Conservation (phyloP, 2,113 vertebrate species). For the Melanocharis versteri region DNA sequence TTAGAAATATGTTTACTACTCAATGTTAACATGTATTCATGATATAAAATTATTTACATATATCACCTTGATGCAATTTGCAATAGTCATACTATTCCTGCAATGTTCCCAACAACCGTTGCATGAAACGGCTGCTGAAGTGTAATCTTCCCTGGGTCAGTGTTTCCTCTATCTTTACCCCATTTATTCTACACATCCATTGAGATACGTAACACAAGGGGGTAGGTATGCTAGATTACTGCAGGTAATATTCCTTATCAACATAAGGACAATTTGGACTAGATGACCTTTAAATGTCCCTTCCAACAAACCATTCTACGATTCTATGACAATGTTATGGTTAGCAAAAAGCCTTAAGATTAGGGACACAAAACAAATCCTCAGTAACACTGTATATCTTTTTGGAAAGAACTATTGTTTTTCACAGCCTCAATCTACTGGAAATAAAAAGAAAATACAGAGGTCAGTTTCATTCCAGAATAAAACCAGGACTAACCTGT, state of each 20-base stretch:
- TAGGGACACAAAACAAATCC: not conserved
- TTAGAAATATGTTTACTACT: not conserved
- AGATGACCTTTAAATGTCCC: not conserved
- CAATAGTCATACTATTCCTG: not conserved
- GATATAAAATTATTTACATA: not conserved
- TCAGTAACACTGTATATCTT: not conserved
- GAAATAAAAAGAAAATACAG: not conserved
- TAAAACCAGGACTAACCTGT: not conserved
- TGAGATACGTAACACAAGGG: not conserved
- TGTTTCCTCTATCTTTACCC: not conserved
- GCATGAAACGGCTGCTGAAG: not conserved
- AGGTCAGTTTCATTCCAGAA: not conserved
- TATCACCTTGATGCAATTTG: not conserved
- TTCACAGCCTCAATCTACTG: not conserved
- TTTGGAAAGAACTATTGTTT: not conserved
- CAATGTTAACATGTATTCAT: not conserved
- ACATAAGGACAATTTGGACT: not conserved
- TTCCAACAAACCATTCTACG: not conserved
- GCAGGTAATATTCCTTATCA: not conserved
- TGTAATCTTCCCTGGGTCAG: not conserved
- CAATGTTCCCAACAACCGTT: not conserved
- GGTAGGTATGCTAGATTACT: not conserved
- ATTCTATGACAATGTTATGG: fast-evolving
- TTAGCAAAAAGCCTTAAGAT: not conserved
- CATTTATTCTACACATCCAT: not conserved